phyloP scores from a whole-genome alignment of 2,888 invertebrate species.

The Blastobasis adustella region DNA sequence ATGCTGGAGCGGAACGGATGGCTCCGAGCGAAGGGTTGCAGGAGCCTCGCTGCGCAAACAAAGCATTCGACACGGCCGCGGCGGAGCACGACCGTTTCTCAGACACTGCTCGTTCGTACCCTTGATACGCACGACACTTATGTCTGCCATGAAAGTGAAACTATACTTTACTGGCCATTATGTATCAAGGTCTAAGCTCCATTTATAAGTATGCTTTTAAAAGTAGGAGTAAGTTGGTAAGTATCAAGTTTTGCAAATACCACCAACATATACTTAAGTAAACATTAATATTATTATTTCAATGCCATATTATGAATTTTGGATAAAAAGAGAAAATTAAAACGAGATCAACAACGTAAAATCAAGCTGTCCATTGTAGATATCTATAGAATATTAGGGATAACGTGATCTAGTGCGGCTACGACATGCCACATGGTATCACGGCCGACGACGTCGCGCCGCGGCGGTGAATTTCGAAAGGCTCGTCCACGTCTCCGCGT shows the following conservation, averaged over 20 bases:
- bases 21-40: conserved; percentile 60
- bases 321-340: too few relatives aligned
- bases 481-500: conserved; percentile 44
- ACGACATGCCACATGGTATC: conserved; percentile 25
- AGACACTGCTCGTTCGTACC: conserved; percentile 24
- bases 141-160: conserved; percentile 17
- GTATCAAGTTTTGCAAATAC: too few relatives aligned
- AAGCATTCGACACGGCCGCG: conserved; percentile 57
- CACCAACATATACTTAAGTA: too few relatives aligned
- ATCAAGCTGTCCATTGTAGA: too few relatives aligned
- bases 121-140: conserved; percentile 19
- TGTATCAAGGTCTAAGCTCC: too few relatives aligned
- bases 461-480: conserved; percentile 61
- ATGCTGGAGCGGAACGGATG: conserved; percentile 68
- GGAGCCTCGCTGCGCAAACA: conserved; percentile 56
- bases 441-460: conserved; percentile 30
- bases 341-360: too few relatives aligned
- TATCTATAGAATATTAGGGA: too few relatives aligned
- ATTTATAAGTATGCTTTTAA: too few relatives aligned
- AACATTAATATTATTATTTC: too few relatives aligned
- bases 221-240: too few relatives aligned
- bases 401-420: too few relatives aligned
- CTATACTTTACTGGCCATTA: background rate
- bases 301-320: too few relatives aligned
- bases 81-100: conserved; percentile 43